A percentile compares a stretch with the other conserved stretches of the same genome.
Evolutionary conservation across 2,888 invertebrate species (phyloP).

Genomic region (Hypomecis atomaria): DNA sequence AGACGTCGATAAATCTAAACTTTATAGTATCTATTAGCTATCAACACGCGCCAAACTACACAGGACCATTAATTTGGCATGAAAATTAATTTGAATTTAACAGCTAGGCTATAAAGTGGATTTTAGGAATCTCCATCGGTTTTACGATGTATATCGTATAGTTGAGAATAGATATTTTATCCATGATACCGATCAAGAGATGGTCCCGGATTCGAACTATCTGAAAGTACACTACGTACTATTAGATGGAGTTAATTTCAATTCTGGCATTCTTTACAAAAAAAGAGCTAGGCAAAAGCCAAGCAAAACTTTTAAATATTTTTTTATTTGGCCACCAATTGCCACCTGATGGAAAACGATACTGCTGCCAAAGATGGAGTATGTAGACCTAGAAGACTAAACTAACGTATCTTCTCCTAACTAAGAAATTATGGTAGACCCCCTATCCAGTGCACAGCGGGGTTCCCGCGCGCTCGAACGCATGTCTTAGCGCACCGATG

Average conservation of each 20-base stretch:
- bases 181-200: no score
- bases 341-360: no score
- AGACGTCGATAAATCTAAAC: neutral
- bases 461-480: constrained; percentile 8
- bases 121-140: constrained; percentile 32
- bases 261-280: no score
- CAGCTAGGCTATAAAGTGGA: neutral
- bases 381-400: no score
- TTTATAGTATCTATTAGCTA: neutral
- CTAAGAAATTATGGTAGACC: neutral
- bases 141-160: constrained; percentile 44
- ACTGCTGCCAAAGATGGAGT: no score
- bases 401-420: no score
- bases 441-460: constrained; percentile 8
- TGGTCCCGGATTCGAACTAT: no score
- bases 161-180: neutral
- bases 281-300: no score
- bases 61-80: neutral
- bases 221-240: no score
- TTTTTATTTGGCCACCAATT: no score
- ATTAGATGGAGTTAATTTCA: no score
- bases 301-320: no score
- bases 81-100: constrained; percentile 4
- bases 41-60: neutral
- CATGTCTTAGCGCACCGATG: constrained; percentile 6